A percentile compares a stretch with the other conserved stretches of the same genome.
These are phyloP conservation scores for Scelioninae gen. 1 DNA, from an alignment of 2,888 invertebrate species.

Conservation along the genomic window DNA sequence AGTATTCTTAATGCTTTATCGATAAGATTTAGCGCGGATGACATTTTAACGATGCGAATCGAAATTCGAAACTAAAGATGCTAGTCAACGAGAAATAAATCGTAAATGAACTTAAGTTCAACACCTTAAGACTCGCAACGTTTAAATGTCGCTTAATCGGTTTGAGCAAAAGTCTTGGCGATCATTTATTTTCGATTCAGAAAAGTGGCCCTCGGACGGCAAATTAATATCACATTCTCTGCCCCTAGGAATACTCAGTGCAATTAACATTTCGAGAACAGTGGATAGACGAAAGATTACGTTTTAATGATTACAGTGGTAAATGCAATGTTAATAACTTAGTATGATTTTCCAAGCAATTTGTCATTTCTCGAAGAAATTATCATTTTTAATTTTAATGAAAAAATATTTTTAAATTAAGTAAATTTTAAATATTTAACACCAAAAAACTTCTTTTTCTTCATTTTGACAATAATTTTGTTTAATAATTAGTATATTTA, in stretches of 20 bases:
- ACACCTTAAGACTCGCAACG: constrained; percentile 11
- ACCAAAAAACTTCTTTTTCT: no score
- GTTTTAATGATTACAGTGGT: constrained; percentile 95
- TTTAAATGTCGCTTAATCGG: constrained; percentile 42
- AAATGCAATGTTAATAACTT: constrained; percentile 76
- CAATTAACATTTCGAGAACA: constrained; percentile 98
- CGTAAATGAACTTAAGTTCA: constrained; percentile 26
- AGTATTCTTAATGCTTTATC: constrained; percentile 32
- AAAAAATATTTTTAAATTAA: no score
- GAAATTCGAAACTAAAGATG: constrained; percentile 10
- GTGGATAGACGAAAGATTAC: constrained; percentile 96
- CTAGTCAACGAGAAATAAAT: not conserved
- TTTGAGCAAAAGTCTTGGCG: constrained; percentile 7
- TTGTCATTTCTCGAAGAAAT: no score
- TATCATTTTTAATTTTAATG: no score
- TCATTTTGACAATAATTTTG: no score
- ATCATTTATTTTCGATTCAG: constrained; percentile 26
- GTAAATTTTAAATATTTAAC: no score
- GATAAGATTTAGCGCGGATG: constrained; percentile 13
- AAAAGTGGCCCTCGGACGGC: constrained; percentile 14
- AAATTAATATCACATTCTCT: constrained; percentile 71
- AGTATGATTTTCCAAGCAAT: no score
- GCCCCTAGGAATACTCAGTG: constrained; percentile 97
- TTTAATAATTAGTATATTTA: no score
- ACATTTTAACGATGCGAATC: constrained; percentile 27